Conservation (phyloP, 2,888 invertebrate genomes). For the Hypomecis atomaria region DNA sequence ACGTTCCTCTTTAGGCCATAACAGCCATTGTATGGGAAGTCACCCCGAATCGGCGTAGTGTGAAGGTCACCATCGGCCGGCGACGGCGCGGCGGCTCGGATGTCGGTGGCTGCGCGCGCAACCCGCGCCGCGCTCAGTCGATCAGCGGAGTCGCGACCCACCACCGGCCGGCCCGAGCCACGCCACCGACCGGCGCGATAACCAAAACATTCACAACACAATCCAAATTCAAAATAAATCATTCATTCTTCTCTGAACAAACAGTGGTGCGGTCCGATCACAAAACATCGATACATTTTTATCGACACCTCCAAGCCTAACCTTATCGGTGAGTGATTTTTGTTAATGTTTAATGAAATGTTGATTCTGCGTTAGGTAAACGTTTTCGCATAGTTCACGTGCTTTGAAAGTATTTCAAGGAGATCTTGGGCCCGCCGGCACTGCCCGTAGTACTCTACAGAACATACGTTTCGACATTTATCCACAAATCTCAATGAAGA, state of each 20-base stretch:
- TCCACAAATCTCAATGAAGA: conserved; percentile 33
- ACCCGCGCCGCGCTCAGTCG: conserved; percentile 64
- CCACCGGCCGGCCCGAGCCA: conserved; percentile 57
- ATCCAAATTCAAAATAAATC: conserved; percentile 5
- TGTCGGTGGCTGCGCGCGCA: conserved; percentile 66
- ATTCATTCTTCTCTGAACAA: conserved; percentile 35
- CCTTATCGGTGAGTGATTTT: conserved; percentile 66
- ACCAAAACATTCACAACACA: conserved; percentile 45
- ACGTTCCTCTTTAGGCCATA: conserved; percentile 20
- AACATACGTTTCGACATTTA: conserved; percentile 47
- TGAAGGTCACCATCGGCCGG: conserved; percentile 54
- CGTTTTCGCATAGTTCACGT: conserved; percentile 78
- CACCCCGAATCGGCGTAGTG: conserved; percentile 42
- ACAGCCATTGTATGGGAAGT: conserved; percentile 38
- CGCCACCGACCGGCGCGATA: conserved; percentile 48
- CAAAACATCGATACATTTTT: conserved; percentile 24
- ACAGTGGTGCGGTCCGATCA: conserved; percentile 43
- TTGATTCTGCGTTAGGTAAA: conserved; percentile 69
- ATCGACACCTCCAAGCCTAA: conserved; percentile 38
- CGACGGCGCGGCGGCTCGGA: conserved; percentile 52
- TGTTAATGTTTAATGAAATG: conserved; percentile 61
- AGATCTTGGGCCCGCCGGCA: conserved; percentile 61
- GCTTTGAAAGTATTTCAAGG: conserved; percentile 84
- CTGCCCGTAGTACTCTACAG: conserved; percentile 57
- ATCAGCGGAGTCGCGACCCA: conserved; percentile 71